A percentile compares a stretch with the other conserved stretches of the same genome.
phyloP scores from a whole-genome alignment of 2,113 vertebrate genomes.

The Falcunculus frontatus region DNA sequence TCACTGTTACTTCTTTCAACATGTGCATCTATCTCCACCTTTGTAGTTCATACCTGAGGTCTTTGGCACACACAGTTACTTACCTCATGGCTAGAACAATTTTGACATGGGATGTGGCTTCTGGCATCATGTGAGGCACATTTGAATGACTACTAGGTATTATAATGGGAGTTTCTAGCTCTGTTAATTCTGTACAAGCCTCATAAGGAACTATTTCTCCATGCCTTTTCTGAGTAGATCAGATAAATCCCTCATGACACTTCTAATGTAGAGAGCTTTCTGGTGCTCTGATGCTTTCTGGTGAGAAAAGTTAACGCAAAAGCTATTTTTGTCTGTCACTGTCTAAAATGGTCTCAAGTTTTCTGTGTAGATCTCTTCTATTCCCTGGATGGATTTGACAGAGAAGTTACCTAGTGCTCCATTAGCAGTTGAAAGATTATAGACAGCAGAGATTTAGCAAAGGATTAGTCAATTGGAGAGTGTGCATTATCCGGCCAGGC shows the following conservation, averaged over 20 bases:
- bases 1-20: neutral
- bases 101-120: neutral
- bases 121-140: neutral
- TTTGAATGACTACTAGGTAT: neutral
- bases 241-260: neutral
- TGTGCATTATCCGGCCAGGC: conserved; percentile 66
- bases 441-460: conserved; percentile 74
- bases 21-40: neutral
- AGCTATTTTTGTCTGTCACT: neutral
- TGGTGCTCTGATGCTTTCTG: neutral
- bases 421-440: conserved; percentile 76
- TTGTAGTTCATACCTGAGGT: neutral
- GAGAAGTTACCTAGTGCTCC: conserved; percentile 68
- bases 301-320: neutral
- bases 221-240: neutral
- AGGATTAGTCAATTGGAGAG: conserved; percentile 77
- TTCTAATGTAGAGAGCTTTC: neutral
- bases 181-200: neutral
- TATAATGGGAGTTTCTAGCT: neutral
- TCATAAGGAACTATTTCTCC: neutral
- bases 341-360: neutral
- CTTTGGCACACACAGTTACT: neutral
- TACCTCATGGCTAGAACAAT: neutral
- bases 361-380: conserved; percentile 43
- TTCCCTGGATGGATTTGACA: conserved; percentile 31